Percentiles rank a stretch among this genome's conserved stretches.
phyloP scores from a whole-genome alignment of 1,140 invertebrate species.

The Triops cancriformis region DNA sequence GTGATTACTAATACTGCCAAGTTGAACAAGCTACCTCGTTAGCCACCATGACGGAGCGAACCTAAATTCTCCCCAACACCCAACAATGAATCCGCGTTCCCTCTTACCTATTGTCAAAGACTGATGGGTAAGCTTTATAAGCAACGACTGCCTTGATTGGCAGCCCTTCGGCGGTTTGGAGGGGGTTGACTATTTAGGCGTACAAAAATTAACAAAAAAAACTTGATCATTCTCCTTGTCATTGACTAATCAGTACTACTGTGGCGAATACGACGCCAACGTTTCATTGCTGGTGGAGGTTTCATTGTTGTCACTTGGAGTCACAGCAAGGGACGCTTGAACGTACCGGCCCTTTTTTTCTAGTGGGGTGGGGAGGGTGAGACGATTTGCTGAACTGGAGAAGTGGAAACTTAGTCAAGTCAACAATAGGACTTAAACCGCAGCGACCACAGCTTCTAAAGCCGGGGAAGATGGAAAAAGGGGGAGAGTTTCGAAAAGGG shows the following conservation, averaged over 20 bases:
- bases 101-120: background rate
- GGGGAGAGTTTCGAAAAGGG: background rate
- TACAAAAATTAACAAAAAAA: background rate
- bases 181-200: background rate
- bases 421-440: conserved; percentile 4
- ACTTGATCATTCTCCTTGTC: background rate
- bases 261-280: background rate
- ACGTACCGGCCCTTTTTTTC: background rate
- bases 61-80: background rate
- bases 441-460: background rate
- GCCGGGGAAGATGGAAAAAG: background rate
- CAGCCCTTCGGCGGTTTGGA: background rate
- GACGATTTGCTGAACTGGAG: background rate
- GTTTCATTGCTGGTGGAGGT: background rate
- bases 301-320: background rate
- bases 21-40: background rate
- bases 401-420: background rate
- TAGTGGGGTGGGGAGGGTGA: too few relatives aligned
- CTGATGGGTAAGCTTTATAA: background rate
- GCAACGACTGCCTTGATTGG: background rate
- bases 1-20: background rate
- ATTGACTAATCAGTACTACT: background rate
- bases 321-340: background rate
- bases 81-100: background rate
- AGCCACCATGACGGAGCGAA: conserved; percentile 8